phyloP scores from a whole-genome alignment of 2,888 invertebrate genomes.

The Diachrysia chrysitis region DNA sequence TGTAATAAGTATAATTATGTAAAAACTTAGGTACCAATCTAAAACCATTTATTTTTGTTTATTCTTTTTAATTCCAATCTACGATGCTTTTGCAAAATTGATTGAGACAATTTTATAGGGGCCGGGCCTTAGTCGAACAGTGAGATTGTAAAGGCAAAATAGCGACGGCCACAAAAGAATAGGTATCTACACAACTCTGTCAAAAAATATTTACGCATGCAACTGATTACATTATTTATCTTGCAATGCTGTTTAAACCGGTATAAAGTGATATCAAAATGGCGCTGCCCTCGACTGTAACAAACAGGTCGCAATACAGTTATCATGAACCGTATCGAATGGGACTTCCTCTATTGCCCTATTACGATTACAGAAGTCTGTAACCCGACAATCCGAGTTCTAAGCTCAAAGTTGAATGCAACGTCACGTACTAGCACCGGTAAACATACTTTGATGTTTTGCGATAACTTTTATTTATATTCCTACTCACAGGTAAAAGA shows the following conservation, averaged over 20 bases:
- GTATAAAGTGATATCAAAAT: conserved; percentile 36
- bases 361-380: conserved; percentile 13
- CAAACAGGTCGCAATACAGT: conserved; percentile 16
- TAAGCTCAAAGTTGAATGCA: conserved; percentile 22
- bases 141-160: not conserved
- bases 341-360: conserved; percentile 27
- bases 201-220: conserved; percentile 18
- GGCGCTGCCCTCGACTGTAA: conserved; percentile 28
- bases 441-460: not conserved
- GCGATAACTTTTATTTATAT: not conserved
- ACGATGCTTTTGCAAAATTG: too few species aligned
- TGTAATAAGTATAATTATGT: too few species aligned
- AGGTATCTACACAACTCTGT: conserved; percentile 10
- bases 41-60: too few species aligned
- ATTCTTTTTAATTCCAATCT: too few species aligned
- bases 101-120: too few species aligned
- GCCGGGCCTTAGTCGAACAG: not conserved
- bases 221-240: conserved; percentile 32
- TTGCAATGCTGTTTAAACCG: conserved; percentile 35
- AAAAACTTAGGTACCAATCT: too few species aligned
- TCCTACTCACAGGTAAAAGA: too few species aligned
- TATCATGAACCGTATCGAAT: conserved; percentile 40
- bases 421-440: conserved; percentile 19
- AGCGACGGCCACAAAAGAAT: not conserved
- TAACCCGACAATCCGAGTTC: conserved; percentile 10